Base-by-base conservation (phyloP, 2,888 invertebrate genomes). In the Cheilosia impressa region DNA sequence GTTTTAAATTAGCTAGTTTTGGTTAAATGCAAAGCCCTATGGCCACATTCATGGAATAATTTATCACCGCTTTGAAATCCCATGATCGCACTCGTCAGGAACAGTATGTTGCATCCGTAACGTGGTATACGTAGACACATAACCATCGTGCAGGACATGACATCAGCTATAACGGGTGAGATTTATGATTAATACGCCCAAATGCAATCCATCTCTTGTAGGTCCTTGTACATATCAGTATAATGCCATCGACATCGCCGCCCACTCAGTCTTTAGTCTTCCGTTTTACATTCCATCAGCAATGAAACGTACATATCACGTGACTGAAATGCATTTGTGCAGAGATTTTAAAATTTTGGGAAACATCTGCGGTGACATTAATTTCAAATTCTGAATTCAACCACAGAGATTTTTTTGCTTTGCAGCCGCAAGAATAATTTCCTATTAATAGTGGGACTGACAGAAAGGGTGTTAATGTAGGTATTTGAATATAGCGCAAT, bases 171-270 rank as follows among this genome's bases (percentile, higher is more conserved):
- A 34, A 50, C 50, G 50, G 63, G 15, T 47, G 34, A 41, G 65
- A 66, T 58, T 58, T 66, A 75, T 75, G 75, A 73, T 65, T 65
- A 65, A 45, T 65, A 57, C 57, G 63, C 57, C 57, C 47, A 63
- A 65, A 73, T 47, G 73, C 55, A 57, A 63, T 57, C 24, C 43
- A 73, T 73, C 34, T 27, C 31, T 52, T 17, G 15, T 5, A 19
- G 43, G n/a, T 27, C 22, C 34, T 4, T 27, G 24, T 24, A 43
- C 13, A 38, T 38, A 34, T 2, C 9, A 31, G 31, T 34, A 2
- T 38, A n/a, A n/a, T 19, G 17, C 17, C 47, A 73, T 55, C 13
- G 53, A 62, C 72, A 62, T 52, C 38, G 50, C 22, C n/a, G 15
- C n/a, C 10, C 52, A 24, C n/a, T 43, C 47, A 47, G 47, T 47